Percentiles rank a stretch among this genome's conserved stretches.
phyloP scores from a whole-genome alignment of 2,113 vertebrate genomes.

The Phyllostomus discolor region DNA sequence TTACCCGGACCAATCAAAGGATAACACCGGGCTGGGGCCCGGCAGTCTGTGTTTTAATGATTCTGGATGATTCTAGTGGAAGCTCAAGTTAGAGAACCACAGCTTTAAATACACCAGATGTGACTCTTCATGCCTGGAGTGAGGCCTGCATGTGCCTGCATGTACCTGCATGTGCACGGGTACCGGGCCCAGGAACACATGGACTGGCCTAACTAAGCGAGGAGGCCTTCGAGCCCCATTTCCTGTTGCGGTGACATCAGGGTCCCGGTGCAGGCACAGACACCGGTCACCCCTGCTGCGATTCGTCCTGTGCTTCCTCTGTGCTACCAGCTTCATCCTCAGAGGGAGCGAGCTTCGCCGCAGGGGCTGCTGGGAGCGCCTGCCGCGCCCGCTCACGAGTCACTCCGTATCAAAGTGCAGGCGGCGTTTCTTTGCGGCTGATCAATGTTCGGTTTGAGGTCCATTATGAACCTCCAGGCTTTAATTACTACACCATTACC shows the following conservation, averaged over 20 bases:
- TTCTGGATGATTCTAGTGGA: not conserved
- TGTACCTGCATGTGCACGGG: rapidly evolving
- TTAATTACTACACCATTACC: constrained; percentile 71
- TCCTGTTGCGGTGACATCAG: not conserved
- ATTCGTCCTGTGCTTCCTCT: too few relatives aligned
- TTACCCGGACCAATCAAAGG: not conserved
- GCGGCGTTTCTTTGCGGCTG: constrained; percentile 48
- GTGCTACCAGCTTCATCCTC: not conserved
- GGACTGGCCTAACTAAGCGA: not conserved
- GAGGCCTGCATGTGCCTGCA: rapidly evolving
- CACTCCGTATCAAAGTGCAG: constrained; percentile 13
- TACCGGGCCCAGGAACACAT: rapidly evolving
- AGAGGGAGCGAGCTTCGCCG: too few relatives aligned
- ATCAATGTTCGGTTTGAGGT: constrained; percentile 60
- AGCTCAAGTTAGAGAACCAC: not conserved
- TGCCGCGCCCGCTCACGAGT: not conserved
- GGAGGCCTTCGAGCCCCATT: not conserved
- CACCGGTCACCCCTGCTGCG: not conserved
- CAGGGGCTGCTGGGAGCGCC: not conserved
- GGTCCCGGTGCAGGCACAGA: not conserved
- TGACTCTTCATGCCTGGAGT: not conserved
- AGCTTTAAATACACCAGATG: not conserved
- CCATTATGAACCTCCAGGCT: constrained; percentile 68
- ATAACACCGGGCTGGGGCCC: not conserved
- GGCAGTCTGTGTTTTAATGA: not conserved